A percentile compares a stretch with the other conserved stretches of the same genome.
These are phyloP conservation scores for Scytalopus superciliaris DNA, from an alignment of 2,113 vertebrate genomes.

Conservation along the genomic window DNA sequence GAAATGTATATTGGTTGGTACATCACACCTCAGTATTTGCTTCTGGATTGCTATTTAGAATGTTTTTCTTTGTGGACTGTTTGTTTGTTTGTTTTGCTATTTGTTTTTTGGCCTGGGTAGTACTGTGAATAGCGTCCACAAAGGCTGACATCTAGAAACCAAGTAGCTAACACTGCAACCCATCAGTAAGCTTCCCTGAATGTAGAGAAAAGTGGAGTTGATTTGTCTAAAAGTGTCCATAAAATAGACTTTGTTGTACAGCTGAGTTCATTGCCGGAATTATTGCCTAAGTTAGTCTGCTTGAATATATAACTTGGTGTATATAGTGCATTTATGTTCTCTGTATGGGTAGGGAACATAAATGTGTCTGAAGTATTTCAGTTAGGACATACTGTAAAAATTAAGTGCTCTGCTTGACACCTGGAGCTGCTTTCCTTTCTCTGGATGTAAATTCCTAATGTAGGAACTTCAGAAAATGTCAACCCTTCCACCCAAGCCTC, in stretches of 20 bases:
- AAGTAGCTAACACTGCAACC: not conserved
- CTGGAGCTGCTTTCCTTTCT: not conserved
- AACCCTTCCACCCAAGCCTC: not conserved
- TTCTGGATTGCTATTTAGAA: not conserved
- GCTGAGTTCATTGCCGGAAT: not conserved
- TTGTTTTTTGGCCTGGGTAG: not conserved
- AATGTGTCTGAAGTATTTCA: not conserved
- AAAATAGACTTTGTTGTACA: not conserved
- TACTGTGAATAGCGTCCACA: not conserved
- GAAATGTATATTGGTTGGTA: not conserved
- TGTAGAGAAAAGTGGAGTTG: not conserved
- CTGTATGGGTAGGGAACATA: not conserved
- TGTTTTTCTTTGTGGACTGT: not conserved
- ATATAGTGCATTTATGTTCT: not conserved
- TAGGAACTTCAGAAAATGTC: not conserved
- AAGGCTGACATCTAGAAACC: not conserved
- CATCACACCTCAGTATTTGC: not conserved
- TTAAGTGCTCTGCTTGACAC: not conserved
- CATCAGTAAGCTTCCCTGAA: not conserved
- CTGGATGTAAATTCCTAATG: not conserved
- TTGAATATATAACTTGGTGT: not conserved
- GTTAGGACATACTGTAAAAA: not conserved
- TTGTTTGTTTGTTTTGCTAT: not conserved
- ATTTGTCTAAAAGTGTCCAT: not conserved
- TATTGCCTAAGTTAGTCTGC: not conserved